Conservation (phyloP, 1,140 invertebrate genomes). For the Vanessa atalanta region DNA sequence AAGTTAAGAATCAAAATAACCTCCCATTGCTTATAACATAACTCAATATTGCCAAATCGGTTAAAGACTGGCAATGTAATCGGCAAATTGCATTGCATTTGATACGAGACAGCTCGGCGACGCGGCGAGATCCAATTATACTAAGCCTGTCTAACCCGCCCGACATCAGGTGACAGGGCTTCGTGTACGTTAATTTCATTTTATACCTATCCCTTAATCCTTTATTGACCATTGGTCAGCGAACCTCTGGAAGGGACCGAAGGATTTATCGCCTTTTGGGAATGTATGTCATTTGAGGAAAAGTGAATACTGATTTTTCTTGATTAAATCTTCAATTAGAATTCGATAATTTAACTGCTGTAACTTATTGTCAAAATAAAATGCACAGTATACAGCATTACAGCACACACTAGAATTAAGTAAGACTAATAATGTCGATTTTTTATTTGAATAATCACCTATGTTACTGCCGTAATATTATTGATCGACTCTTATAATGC, state of each 20-base stretch:
- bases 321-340: too few species aligned
- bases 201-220: slow-evolving; percentile 13
- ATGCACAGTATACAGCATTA: too few species aligned
- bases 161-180: background rate
- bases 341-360: too few species aligned
- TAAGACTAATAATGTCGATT: too few species aligned
- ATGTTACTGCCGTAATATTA: too few species aligned
- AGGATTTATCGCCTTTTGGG: background rate
- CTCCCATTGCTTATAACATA: background rate
- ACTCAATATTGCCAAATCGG: background rate
- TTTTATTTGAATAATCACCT: too few species aligned
- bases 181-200: slow-evolving; percentile 4
- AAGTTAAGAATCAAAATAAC: too few species aligned
- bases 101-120: slow-evolving; percentile 3
- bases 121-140: slow-evolving; percentile 1
- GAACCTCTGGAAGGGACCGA: background rate
- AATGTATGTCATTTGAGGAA: too few species aligned
- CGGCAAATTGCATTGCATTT: background rate
- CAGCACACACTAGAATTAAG: too few species aligned
- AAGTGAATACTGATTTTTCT: too few species aligned
- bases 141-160: slow-evolving; percentile 1
- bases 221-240: background rate
- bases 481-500: too few species aligned
- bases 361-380: too few species aligned
- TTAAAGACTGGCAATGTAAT: background rate